A percentile compares a stretch with the other conserved stretches of the same genome.
phyloP scores from a whole-genome alignment of 2,888 invertebrate genomes.

The Silvanus unidentatus region DNA sequence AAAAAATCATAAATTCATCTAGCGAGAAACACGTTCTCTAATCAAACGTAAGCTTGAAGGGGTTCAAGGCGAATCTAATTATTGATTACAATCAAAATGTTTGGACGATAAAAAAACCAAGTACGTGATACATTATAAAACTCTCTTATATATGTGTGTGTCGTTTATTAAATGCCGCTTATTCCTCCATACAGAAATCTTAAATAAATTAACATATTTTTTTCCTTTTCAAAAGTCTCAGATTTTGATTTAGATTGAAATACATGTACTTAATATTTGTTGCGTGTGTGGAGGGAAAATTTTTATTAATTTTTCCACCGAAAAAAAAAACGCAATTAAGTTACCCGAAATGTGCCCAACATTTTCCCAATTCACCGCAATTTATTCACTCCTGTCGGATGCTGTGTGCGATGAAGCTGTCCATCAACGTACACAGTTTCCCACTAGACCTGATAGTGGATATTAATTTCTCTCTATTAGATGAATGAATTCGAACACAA shows the following conservation, averaged over 20 bases:
- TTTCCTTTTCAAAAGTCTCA: too few species aligned
- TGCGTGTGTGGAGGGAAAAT: slow-evolving; percentile 14
- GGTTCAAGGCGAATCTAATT: slow-evolving; percentile 10
- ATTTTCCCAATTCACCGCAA: too few species aligned
- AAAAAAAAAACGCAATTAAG: too few species aligned
- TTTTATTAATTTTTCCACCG: slow-evolving; percentile 15
- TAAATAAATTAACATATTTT: too few species aligned
- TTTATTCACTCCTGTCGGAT: too few species aligned
- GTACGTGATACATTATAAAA: slow-evolving; percentile 5
- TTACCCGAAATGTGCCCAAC: too few species aligned
- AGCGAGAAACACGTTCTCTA: slow-evolving; percentile 7
- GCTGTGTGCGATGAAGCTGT: too few species aligned
- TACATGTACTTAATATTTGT: neutral
- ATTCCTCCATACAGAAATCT: too few species aligned
- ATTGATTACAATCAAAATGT: slow-evolving; percentile 8
- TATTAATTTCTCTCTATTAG: too few species aligned
- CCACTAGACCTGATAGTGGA: too few species aligned
- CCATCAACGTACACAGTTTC: too few species aligned
- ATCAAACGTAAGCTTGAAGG: slow-evolving; percentile 2
- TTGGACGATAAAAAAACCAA: slow-evolving; percentile 2
- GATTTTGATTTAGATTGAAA: neutral
- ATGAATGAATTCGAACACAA: slow-evolving; percentile 6
- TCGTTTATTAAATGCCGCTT: too few species aligned
- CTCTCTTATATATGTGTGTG: neutral
- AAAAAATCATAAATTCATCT: slow-evolving; percentile 13